Evolutionary conservation across 2,888 invertebrate genomes (phyloP).

Genomic region (Phrixothrix hirtus): DNA sequence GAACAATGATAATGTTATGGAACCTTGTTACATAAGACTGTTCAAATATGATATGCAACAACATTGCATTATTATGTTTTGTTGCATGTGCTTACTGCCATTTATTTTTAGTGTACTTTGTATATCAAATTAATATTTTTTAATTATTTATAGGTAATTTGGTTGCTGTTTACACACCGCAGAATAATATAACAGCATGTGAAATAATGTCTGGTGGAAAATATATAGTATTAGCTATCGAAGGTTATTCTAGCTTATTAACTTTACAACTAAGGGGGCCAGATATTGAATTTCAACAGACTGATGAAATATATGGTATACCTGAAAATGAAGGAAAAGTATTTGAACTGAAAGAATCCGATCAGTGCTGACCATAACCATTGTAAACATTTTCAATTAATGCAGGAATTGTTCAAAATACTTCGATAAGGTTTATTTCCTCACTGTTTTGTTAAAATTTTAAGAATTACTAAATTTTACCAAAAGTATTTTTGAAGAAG

Average conservation of each 20-base stretch:
- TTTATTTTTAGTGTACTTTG: no score
- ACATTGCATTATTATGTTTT: no score
- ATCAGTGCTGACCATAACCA: conserved; percentile 48
- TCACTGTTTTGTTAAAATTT: conserved; percentile 28
- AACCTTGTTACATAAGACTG: no score
- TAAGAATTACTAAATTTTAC: no score
- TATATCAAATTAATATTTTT: conserved; percentile 15
- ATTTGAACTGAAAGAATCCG: conserved; percentile 61
- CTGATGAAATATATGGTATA: conserved; percentile 57
- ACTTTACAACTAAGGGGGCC: conserved; percentile 65
- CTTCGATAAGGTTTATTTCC: conserved; percentile 15
- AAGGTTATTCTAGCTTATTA: conserved; percentile 66
- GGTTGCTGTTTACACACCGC: conserved; percentile 78
- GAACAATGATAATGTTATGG: no score
- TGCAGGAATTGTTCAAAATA: conserved; percentile 21
- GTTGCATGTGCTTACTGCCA: no score
- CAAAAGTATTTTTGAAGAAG: no score
- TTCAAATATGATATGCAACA: no score
- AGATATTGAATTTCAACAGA: conserved; percentile 38
- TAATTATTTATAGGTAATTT: conserved; percentile 68
- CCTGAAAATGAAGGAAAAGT: conserved; percentile 63
- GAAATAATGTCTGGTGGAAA: conserved; percentile 76
- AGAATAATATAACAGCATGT: conserved; percentile 72
- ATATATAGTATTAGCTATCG: conserved; percentile 70
- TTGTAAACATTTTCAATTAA: conserved; percentile 21